Evolutionary conservation across 1,140 invertebrate species (phyloP).

Genomic region (Drosophila sucinea): DNA sequence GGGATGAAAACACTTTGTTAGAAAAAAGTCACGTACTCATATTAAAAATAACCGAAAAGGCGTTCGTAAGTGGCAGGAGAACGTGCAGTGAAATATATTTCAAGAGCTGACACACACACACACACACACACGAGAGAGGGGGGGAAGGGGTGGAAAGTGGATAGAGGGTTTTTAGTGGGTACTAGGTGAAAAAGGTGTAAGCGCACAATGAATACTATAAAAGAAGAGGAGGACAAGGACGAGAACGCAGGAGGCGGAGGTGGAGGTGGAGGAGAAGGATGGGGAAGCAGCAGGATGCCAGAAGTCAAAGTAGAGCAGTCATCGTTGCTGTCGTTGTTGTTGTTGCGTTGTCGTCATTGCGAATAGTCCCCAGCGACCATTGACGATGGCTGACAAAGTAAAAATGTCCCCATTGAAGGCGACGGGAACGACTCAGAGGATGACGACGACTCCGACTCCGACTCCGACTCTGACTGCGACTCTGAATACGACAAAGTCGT

Average conservation of each 20-base stretch:
- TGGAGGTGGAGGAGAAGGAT: too few relatives aligned
- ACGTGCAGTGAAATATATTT: conserved; percentile 78
- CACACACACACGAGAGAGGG: conserved; percentile 3
- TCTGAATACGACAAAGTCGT: neutral
- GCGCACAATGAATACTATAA: conserved; percentile 4
- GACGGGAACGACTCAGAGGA: conserved; percentile 28
- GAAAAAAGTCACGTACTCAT: conserved; percentile 75
- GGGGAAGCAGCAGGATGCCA: neutral
- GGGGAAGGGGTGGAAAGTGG: conserved; percentile 20
- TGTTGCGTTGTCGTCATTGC: conserved; percentile 45
- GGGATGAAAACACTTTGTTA: conserved; percentile 15
- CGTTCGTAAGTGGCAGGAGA: conserved; percentile 74
- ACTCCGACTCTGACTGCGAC: too few relatives aligned
- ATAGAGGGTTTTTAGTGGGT: neutral
- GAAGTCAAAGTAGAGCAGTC: conserved; percentile 21
- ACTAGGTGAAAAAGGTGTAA: neutral
- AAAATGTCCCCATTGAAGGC: conserved; percentile 73
- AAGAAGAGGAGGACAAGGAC: neutral
- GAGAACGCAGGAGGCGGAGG: too few relatives aligned
- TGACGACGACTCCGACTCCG: too few relatives aligned
- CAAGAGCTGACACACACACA: conserved; percentile 24
- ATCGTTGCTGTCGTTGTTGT: conserved; percentile 36
- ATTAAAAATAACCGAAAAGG: conserved; percentile 79
- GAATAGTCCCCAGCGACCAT: conserved; percentile 47
- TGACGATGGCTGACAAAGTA: conserved; percentile 71